These are phyloP conservation scores for Rhaphigaster nebulosa DNA, from an alignment of 2,888 invertebrate genomes.

Conservation along the genomic window DNA sequence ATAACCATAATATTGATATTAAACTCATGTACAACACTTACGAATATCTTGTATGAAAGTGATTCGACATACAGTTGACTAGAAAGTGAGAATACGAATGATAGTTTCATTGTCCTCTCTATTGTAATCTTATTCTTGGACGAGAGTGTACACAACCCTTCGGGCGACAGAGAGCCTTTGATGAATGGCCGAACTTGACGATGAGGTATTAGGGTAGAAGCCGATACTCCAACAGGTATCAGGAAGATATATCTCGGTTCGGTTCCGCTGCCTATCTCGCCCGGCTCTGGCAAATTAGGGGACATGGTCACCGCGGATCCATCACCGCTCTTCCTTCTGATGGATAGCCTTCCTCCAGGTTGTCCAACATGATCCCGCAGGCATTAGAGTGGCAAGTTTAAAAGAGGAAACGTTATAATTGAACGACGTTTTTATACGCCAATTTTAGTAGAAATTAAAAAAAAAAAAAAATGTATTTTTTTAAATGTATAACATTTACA, in stretches of 20 bases:
- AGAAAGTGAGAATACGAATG: too few relatives aligned
- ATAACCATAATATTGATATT: too few relatives aligned
- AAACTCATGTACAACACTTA: too few relatives aligned
- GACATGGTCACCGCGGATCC: neutral
- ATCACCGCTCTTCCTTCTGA: neutral
- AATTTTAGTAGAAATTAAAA: too few relatives aligned
- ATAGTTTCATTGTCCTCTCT: neutral
- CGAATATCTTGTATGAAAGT: too few relatives aligned
- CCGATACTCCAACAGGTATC: neutral
- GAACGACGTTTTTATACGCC: too few relatives aligned
- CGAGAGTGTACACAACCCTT: neutral
- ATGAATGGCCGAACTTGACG: neutral
- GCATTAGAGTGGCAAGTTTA: too few relatives aligned
- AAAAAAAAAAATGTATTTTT: too few relatives aligned
- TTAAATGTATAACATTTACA: too few relatives aligned
- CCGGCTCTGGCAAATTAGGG: conserved; percentile 17
- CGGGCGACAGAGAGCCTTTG: neutral
- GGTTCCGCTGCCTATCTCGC: neutral
- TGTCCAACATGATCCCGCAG: neutral
- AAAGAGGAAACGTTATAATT: neutral
- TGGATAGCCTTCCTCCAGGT: neutral
- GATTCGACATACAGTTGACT: too few relatives aligned
- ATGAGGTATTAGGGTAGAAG: neutral
- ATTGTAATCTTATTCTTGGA: neutral
- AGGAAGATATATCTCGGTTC: neutral